Base-by-base conservation (phyloP, 2,888 invertebrate species). In the Trachelus stipa region DNA sequence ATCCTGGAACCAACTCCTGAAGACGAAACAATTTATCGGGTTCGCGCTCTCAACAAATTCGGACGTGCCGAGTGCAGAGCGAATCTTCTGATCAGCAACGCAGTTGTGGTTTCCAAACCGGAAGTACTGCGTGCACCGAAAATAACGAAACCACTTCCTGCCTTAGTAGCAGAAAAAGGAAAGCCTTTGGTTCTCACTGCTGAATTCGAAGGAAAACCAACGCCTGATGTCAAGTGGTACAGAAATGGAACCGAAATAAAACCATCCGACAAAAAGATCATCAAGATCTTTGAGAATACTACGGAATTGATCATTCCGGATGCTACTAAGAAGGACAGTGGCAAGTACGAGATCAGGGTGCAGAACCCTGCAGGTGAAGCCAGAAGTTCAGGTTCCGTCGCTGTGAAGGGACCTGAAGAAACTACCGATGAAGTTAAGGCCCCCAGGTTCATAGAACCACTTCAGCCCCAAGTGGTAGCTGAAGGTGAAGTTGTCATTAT, bases 281-380 rank as follows among this genome's bases (percentile, higher is more conserved):
- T 96, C 76, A 91, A 92, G 11, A 93, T 92, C 33, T 93, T 94
- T 82, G 94, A 95, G 79, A 94, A 93, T 73, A 94, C 92, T 81
- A 95, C 96, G 0, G 93, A 92, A 73, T 92, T 97, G 35, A 93
- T 92, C 83, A 94, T 97, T 80, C 92, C 93, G 68, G 94, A 96
- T 82, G 93, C 94, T 85, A 94, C 94, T 73, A 95, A 95, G 89
- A 95, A 95, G 87, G 96, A 96, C 88, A 94, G 94, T 80, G 98
- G 98, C 37, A 97, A 97, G 91, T 98, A 98, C 91, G 97, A 98
- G 93, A 95, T 97, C 23, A 93, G 95, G 35, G 95, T 97, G n/a
- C 94, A 95, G 86, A 97, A 96, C 91, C 93, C 94, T 79, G 95
- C 94, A 73, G 95, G 97, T 15, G 95, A 96, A 88, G 96, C 95